phyloP scores from a whole-genome alignment of 2,113 vertebrate species.

The Pelvicachromis taeniatus region DNA sequence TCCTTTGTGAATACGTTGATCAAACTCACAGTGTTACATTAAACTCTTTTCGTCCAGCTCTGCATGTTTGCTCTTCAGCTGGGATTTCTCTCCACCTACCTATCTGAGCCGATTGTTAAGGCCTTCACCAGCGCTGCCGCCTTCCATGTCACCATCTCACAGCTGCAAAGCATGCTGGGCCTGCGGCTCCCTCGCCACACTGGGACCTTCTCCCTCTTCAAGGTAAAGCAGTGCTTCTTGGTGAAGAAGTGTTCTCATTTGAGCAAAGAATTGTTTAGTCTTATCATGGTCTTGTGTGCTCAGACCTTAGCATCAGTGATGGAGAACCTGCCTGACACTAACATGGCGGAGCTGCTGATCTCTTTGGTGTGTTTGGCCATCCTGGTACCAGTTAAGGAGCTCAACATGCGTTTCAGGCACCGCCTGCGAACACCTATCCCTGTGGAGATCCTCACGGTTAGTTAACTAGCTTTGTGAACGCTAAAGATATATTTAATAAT shows the following conservation, averaged over 20 bases:
- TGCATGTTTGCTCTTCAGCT: constrained; percentile 86
- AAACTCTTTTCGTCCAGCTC: constrained; percentile 63
- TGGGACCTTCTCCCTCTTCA: constrained; percentile 86
- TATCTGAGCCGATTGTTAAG: constrained; percentile 89
- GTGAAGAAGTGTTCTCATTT: neutral
- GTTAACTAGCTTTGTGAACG: constrained; percentile 4
- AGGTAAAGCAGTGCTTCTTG: constrained; percentile 58
- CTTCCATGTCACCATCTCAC: constrained; percentile 86
- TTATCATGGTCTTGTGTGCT: neutral
- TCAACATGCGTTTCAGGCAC: constrained; percentile 82
- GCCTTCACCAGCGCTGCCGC: constrained; percentile 89
- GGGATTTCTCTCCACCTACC: constrained; percentile 86
- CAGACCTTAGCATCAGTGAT: constrained; percentile 85
- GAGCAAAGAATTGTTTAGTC: neutral
- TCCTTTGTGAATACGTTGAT: neutral
- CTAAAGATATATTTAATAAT: fast-evolving
- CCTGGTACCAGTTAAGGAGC: constrained; percentile 84
- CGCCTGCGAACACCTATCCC: constrained; percentile 83
- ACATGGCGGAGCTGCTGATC: constrained; percentile 81
- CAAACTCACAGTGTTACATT: neutral
- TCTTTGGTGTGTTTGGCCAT: constrained; percentile 81
- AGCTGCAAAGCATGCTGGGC: constrained; percentile 87
- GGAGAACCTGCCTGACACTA: constrained; percentile 78
- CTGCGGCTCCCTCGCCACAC: constrained; percentile 81
- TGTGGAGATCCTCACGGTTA: constrained; percentile 85